Conservation (phyloP, 2,888 invertebrate genomes). For the Athripsodes cinereus region DNA sequence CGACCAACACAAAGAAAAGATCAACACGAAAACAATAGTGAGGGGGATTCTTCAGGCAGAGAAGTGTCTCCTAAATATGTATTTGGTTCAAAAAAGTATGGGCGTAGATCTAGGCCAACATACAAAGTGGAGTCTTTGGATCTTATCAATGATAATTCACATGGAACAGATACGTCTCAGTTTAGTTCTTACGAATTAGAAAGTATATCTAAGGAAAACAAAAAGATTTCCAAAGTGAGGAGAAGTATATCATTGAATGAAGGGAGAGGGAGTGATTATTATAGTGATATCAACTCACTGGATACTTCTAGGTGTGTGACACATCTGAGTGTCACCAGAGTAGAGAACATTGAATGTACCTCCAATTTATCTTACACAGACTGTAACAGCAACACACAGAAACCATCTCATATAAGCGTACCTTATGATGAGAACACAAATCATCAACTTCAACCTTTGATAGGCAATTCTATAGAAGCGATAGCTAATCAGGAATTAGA, state of each 20-base stretch:
- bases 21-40: conserved; percentile 34
- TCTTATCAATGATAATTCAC: conserved; percentile 6
- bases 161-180: conserved; percentile 14
- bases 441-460: neutral
- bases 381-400: conserved; percentile 27
- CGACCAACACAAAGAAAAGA: conserved; percentile 29
- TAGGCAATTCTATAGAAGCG: neutral
- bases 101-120: conserved; percentile 62
- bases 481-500: conserved; percentile 9
- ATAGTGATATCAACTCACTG: neutral
- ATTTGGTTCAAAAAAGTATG: conserved; percentile 70
- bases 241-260: conserved; percentile 46
- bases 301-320: neutral
- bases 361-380: conserved; percentile 3
- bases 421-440: neutral
- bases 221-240: conserved; percentile 45
- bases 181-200: conserved; percentile 35
- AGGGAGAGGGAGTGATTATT: neutral
- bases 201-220: conserved; percentile 41
- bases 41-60: conserved; percentile 57
- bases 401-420: neutral
- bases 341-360: conserved; percentile 13
- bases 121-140: conserved; percentile 23
- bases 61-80: conserved; percentile 69
- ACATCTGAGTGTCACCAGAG: conserved; percentile 6